Evolutionary conservation across 2,888 invertebrate genomes (phyloP), one percentile per base, ranked within the genome.

Genomic region (Myathropa florea): DNA sequence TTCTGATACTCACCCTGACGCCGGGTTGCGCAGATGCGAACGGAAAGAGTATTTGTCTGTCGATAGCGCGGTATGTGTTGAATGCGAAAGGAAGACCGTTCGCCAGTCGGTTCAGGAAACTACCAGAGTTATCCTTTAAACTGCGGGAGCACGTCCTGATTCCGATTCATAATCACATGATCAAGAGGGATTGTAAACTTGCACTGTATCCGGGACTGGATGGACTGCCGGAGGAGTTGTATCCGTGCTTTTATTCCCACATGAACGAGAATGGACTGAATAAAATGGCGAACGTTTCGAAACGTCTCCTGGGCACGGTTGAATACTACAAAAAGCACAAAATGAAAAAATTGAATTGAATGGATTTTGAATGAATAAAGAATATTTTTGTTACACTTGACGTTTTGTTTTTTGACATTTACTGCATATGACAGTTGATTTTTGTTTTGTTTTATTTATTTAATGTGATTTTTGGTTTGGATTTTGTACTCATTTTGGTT

Each of bases 71-170:
- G 0, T 92, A 90, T 88, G 90, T 92, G 3, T 89, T 92, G 7
- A 90, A 89, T 55, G 30, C 89, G 1, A 89, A 90, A 60, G 86
- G 88, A n/a, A 90, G 89, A 65, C 90, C 90, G 7, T 33, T 91
- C 6, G 85, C 89, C 33, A 87, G 89, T 18, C 89, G 91, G 10
- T 91, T 93, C 18, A 89, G 90, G 1, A 91, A 92, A 73, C 84
- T 94, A 53, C 93, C 93, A 88, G 93, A 94, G 88, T 91, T 94
- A 26, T 93, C 93, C 9, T 89, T 90, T 53, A 93, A 92, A 73
- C 93, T 95, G 80, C 95, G 95, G 89, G 93, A 95, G 88, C 91
- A 93, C 73, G 88, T 95, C 26, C 89, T 94, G 46, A 92, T 93
- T 36, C 94, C 95, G 30, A 93, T 94, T 55, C 94, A 94, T 71